Percentiles rank a stretch among this genome's conserved stretches.
Conservation (phyloP, 2,113 vertebrate genomes). For the Nycticryphes semicollaris region DNA sequence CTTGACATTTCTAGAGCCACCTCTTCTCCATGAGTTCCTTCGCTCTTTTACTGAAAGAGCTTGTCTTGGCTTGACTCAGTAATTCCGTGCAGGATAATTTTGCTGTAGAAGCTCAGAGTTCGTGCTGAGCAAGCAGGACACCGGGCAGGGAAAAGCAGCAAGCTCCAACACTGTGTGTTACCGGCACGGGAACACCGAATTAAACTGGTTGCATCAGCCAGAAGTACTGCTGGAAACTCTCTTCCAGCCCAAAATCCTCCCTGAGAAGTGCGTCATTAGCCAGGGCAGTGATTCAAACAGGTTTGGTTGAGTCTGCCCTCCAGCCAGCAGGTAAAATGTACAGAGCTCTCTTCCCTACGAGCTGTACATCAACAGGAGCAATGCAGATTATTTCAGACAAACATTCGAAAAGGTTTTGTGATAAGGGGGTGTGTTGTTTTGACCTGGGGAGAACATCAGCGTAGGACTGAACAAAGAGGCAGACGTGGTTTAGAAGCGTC, state of each 20-base stretch:
- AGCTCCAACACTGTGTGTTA: neutral
- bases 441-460: neutral
- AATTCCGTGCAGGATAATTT: neutral
- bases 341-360: neutral
- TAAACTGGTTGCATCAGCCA: neutral
- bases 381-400: neutral
- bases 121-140: constrained; percentile 35
- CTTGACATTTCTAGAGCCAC: neutral
- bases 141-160: neutral
- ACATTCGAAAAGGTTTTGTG: neutral
- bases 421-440: neutral
- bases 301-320: neutral
- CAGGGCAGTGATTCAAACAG: neutral
- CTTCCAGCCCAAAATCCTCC: neutral
- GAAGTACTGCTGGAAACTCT: neutral
- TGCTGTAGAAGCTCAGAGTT: neutral
- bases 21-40: neutral
- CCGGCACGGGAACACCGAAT: neutral
- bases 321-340: neutral
- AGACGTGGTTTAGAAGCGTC: accelerated
- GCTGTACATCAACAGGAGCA: neutral
- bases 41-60: accelerated
- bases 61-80: neutral
- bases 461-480: neutral
- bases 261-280: neutral